Evolutionary conservation across 2,797 vertebrate genomes (phyloP), one percentile per base, ranked within the genome.

Genomic region (Semaprochilodus insignis): DNA sequence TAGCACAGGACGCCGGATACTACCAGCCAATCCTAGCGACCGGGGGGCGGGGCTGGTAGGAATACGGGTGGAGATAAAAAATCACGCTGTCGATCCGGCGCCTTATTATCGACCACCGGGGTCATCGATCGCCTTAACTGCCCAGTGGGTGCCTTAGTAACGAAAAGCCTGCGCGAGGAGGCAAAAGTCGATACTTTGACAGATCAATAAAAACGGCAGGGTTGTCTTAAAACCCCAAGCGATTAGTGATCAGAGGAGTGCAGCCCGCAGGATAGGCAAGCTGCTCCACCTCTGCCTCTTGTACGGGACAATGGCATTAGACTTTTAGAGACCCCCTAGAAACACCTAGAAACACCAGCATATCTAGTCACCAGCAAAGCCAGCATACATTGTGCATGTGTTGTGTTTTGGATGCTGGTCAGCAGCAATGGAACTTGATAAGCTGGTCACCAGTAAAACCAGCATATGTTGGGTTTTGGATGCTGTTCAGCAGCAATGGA

Each of bases 151-250:
- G 87, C 74, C 72, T 81, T 78, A 34, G 72, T 82, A 11, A 82
- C 80, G 34, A 81, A 86, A 66, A 59, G 66, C 34, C 76, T 83
- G 86, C 78, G 57, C 25, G 17, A 40, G 34, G 86, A 81, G 59
- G 51, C 62, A 89, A 85, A 86, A 90, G 86, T 91, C 91, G 90
- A 91, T 93, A 91, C 51, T 87, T 83, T 88, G 85, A 87, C 88
- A 87, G 80, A 73, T 70, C 87, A 69, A 82, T 85, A 78, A 72
- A 82, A 75, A 54, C 19, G 36, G 17, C 36, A 40, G n/a, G 40
- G 34, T 74, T 90, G 83, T 87, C 69, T 85, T 87, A 59, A 80
- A 62, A 82, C 74, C 27, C n/a, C 63, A 52, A 17, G 72, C 62
- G 77, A 60, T 23, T 55, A 6, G 48, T 34, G 0, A 48, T 70